A percentile compares a stretch with the other conserved stretches of the same genome.
Conservation (phyloP, 1,140 invertebrate genomes). For the Gryllus bimaculatus region DNA sequence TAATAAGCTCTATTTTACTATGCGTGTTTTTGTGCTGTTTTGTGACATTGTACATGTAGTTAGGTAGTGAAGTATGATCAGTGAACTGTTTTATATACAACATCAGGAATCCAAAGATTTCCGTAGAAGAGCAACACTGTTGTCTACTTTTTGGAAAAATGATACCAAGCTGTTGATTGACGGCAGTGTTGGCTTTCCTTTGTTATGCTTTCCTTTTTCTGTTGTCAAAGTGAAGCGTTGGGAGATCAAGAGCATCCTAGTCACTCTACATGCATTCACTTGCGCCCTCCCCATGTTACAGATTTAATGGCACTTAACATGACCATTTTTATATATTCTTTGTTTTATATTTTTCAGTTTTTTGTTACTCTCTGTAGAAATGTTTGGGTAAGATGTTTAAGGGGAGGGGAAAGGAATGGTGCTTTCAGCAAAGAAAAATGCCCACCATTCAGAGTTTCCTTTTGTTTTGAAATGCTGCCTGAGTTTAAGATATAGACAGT, state of each 20-base stretch:
- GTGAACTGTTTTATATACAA: constrained; percentile 20
- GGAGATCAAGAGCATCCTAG: constrained; percentile 19
- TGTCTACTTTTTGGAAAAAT: constrained; percentile 15
- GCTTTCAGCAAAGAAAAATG: neutral
- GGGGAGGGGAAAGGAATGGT: neutral
- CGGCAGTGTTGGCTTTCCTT: constrained; percentile 21
- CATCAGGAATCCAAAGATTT: constrained; percentile 23
- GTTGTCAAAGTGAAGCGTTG: constrained; percentile 14
- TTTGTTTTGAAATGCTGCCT: constrained; percentile 14
- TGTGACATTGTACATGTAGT: constrained; percentile 25
- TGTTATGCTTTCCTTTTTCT: constrained; percentile 14
- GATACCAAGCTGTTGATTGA: neutral
- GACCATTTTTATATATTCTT: constrained; percentile 13
- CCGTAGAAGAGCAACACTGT: constrained; percentile 17
- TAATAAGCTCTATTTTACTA: constrained; percentile 26
- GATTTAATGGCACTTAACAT: constrained; percentile 4
- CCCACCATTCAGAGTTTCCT: neutral
- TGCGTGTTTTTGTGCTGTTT: constrained; percentile 24
- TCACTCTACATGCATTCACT: constrained; percentile 12
- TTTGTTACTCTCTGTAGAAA: constrained; percentile 4
- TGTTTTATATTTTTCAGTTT: constrained; percentile 15
- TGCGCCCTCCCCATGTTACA: constrained; percentile 11
- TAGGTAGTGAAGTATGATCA: constrained; percentile 11
- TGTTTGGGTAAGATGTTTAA: constrained; percentile 4
- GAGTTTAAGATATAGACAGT: constrained; percentile 12